A percentile compares a stretch with the other conserved stretches of the same genome.
Conservation (phyloP, 2,113 vertebrate species). For the Xiphorhynchus elegans region DNA sequence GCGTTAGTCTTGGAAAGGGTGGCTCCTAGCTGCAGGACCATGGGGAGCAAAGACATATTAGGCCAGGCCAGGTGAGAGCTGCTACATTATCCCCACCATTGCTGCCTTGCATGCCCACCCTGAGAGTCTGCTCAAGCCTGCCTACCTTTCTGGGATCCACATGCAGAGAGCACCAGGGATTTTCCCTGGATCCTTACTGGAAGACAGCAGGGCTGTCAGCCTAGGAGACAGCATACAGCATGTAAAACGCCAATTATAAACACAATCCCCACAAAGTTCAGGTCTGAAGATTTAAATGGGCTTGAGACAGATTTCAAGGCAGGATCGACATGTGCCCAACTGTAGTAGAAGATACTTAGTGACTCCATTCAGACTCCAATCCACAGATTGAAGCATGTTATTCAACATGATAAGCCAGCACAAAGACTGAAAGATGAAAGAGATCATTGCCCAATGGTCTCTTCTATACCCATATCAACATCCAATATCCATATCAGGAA, state of each 20-base stretch:
- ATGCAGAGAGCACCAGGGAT: background rate
- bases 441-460: background rate
- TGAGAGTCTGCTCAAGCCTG: rapidly evolving
- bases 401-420: background rate
- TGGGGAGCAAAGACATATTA: background rate
- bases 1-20: background rate
- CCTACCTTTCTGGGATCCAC: background rate
- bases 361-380: background rate
- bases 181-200: background rate
- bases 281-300: background rate
- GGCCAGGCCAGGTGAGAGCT: background rate
- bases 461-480: background rate
- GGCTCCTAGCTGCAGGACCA: background rate
- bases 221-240: background rate
- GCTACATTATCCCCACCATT: background rate
- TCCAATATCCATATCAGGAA: background rate
- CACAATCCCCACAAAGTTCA: background rate
- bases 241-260: background rate
- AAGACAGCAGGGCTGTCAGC: background rate
- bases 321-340: background rate
- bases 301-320: background rate
- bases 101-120: background rate
- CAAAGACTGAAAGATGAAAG: background rate
- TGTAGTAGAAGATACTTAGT: background rate
- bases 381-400: background rate